Base-by-base conservation (phyloP, 2,113 vertebrate species). In the Pygoscelis adeliae region DNA sequence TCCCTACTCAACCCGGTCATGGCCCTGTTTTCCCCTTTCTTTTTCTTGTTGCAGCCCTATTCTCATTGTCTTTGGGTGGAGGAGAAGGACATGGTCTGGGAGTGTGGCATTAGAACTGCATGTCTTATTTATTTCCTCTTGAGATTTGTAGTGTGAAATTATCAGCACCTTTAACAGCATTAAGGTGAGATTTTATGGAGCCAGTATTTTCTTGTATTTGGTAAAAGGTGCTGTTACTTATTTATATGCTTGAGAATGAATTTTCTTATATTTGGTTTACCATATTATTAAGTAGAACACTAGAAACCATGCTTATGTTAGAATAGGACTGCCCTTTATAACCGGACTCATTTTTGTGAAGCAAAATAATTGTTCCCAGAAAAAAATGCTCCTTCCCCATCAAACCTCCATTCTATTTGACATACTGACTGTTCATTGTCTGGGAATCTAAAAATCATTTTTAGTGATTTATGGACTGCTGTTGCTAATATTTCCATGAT, bases 401-500 rank as follows among this genome's bases (percentile, higher is more conserved):
- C 76, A 83, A 81, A 86, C n/a, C 11, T 77, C 55, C 30, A 4
- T 88, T 92, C 71, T 86, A 0, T 88, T 94, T 94, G 76, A 86
- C 67, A 90, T 38, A 40, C 46, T 76, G 30, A 62, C 55, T 81
- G 38, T 73, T 94, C 63, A 40, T 73, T 91, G 81, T 77, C 38
- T 91, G 58, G 40, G 78, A 95, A 73, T 89, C 53, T 91, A 87
- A 90, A 95, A 93, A 74, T 95, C 0, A 77, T 91, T 83, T 92
- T 83, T 87, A 46, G 61, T 91, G 73, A 96, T 96, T 96, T 95
- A 85, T 87, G 52, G 87, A 38, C 93, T 95, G 91, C 70, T 91
- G n/a, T 42, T 97, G 73, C 53, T 91, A 67, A 58, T 94, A 89
- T 96, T 96, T 87, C 77, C 44, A 49, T 50, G 49, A 83, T 83